These are phyloP conservation scores for Sussaba pulchella DNA, from an alignment of 2,888 invertebrate genomes.

Conservation along the genomic window DNA sequence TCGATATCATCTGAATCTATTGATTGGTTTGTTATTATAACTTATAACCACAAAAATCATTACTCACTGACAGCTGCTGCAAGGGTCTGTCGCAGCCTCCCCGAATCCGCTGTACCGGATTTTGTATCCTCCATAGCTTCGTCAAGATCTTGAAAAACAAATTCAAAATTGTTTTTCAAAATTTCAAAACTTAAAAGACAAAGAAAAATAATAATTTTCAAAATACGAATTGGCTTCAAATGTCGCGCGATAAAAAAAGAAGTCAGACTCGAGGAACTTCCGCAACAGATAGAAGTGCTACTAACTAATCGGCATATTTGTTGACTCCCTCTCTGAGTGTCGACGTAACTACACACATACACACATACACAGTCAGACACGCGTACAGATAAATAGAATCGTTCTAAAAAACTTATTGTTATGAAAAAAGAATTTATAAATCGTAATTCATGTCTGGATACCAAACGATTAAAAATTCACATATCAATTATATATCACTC, in stretches of 20 bases:
- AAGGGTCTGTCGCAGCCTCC: conserved; percentile 74
- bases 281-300: conserved; percentile 22
- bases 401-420: conserved; percentile 22
- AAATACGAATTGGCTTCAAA: too few species aligned
- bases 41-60: too few species aligned
- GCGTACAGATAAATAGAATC: conserved; percentile 29
- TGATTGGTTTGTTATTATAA: not conserved
- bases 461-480: conserved; percentile 21
- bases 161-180: not conserved
- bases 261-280: not conserved
- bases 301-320: conserved; percentile 54
- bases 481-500: not conserved
- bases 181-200: not conserved
- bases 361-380: too few species aligned
- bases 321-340: conserved; percentile 26
- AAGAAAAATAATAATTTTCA: conserved; percentile 8
- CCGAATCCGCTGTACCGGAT: conserved; percentile 66
- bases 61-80: conserved; percentile 74
- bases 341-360: conserved; percentile 55
- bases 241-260: too few species aligned
- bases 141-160: conserved; percentile 40
- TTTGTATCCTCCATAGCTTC: conserved; percentile 61
- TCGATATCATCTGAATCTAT: not conserved
- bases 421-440: conserved; percentile 30
- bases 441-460: not conserved